These are phyloP conservation scores for Entomyzon cyanotis DNA, from an alignment of 2,113 vertebrate genomes.

Conservation along the genomic window DNA sequence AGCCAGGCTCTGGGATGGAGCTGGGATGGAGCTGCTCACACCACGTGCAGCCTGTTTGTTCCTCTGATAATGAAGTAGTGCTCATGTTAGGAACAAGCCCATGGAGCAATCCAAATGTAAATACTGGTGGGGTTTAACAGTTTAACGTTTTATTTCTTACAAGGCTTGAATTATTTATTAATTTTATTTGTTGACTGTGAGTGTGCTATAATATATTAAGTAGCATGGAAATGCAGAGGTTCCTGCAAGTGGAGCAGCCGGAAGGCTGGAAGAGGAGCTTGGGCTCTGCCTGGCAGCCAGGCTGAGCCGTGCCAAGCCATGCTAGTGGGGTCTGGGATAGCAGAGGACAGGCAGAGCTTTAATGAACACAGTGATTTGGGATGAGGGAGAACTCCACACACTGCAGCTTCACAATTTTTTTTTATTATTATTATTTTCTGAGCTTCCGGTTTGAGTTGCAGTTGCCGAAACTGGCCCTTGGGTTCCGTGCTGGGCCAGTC, in stretches of 20 bases:
- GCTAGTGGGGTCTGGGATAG: neutral
- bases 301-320: neutral
- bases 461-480: neutral
- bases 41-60: neutral
- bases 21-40: neutral
- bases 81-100: neutral
- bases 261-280: neutral
- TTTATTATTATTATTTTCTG: neutral
- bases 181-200: conserved; percentile 42
- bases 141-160: conserved; percentile 38
- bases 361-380: fast-evolving
- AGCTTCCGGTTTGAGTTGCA: neutral
- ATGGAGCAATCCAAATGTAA: conserved; percentile 33
- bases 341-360: neutral
- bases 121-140: conserved; percentile 40
- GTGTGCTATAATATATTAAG: conserved; percentile 16
- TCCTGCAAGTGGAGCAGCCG: neutral
- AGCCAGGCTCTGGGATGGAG: neutral
- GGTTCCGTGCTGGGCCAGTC: neutral
- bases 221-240: conserved; percentile 24
- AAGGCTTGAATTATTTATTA: conserved; percentile 65
- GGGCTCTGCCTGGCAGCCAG: neutral
- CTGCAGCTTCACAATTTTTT: neutral
- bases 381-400: neutral
- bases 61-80: neutral